Base-by-base conservation (phyloP, 2,797 vertebrate species). In the Acanthopagrus latus region DNA sequence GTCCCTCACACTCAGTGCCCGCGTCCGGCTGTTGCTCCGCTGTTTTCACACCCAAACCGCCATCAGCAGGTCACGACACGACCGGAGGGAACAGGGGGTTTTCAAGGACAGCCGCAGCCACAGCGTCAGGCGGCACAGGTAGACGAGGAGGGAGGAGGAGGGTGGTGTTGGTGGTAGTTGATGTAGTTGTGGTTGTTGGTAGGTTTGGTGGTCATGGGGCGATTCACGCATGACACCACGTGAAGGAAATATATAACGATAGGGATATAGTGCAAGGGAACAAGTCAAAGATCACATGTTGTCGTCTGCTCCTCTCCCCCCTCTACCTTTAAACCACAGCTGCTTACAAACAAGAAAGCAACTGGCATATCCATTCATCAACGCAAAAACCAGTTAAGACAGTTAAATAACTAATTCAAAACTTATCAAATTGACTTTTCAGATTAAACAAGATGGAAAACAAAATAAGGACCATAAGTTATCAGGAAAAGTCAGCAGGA, bases 1-100 rank as follows among this genome's bases (percentile, higher is more conserved):
- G 97, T 99, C 98, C 95, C 98, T 97, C 97, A 99, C 97, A 97
- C 97, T 99, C 96, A 98, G 97, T 96, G 97, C 97, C 96, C 97
- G 74, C 86, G 94, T 98, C 97, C 97, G 94, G 91, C 95, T 95
- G 95, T 95, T 95, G 96, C 97, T 99, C 96, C 95, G 93, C 95
- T 96, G 95, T 95, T 93, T 93, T 93, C 92, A 85, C 90, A 92
- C 92, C 94, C 94, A 89, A 84, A 91, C 94, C 96, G 84, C 91
- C 93, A 91, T 92, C 93, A 92, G 91, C 93, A 93, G 94, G 91
- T 87, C 93, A 90, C 89, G 82, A 91, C 94, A 89, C 90, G 79
- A 94, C 92, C 93, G 81, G 88, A 91, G 91, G 94, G 90, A 88
- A 89, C 91, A 88, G 88, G 84, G 90, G 85, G 86, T 74, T 90